Base-by-base conservation (phyloP, 2,113 vertebrate species). In the Suncus etruscus region DNA sequence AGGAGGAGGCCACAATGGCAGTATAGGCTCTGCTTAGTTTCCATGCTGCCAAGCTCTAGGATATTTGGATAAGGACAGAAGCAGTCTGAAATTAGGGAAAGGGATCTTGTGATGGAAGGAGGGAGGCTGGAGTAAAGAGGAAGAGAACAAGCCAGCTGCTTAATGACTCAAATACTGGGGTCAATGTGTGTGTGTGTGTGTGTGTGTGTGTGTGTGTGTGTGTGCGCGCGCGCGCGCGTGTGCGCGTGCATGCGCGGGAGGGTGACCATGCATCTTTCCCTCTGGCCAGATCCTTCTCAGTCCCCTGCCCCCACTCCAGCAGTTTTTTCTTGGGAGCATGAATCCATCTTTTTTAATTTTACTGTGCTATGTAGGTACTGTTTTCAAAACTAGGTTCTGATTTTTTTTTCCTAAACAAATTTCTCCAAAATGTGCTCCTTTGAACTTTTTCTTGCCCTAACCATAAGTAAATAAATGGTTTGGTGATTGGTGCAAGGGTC, bases 391-490 rank as follows among this genome's bases (percentile, higher is more conserved):
- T 76, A 70, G 39, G 4, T 93, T 92, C 61, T 78, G 45, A 81
- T 83, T 75, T 93, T 90, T 85, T 22, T 61, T 22, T 20, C 15
- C 66, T 72, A 10, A 72, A 48, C 3, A n/a, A 69, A 92, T 93
- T 91, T 76, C 15, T 24, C 8, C 58, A 16, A 29, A 91, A 81
- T 61, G n/a, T 81, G 39, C 63, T 92, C 45, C 63, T 83, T 95
- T 85, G 91, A 95, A 90, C 66, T 58, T 10, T 74, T 51, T 91
- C 83, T 24, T 89, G 29, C 39, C 45, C 31, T 89, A 94, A 93
- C 69, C 90, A 80, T 94, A 85, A 95, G 86, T 93, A 94, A 97
- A 96, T 94, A 96, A 94, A 94, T 90, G 93, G 74, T 91, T 81
- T 18, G 0, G 61, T 94, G 94, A 90, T 75, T 3, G 4, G 90